phyloP scores from a whole-genome alignment of 2,113 vertebrate species.

The Notiomystis cincta region DNA sequence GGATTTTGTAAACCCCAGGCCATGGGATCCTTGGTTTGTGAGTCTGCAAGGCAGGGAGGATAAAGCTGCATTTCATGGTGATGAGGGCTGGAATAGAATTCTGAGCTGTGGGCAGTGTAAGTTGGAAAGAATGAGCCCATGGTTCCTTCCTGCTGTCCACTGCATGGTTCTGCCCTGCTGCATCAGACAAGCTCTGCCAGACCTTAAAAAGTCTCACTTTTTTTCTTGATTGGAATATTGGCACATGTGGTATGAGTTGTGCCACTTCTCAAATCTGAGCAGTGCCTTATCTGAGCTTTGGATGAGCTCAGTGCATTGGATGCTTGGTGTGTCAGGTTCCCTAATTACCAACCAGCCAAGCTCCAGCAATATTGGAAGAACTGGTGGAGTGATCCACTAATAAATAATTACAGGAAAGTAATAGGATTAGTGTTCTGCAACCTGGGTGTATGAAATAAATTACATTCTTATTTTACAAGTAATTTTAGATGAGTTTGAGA shows the following conservation, averaged over 20 bases:
- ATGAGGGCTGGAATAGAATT: background rate
- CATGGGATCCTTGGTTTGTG: background rate
- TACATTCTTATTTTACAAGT: background rate
- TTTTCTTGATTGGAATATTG: background rate
- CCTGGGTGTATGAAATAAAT: background rate
- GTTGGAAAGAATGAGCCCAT: background rate
- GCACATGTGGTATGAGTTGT: background rate
- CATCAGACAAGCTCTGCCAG: background rate
- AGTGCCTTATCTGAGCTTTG: background rate
- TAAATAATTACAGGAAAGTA: background rate
- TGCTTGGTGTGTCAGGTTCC: background rate
- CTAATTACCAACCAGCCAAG: background rate
- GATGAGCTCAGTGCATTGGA: background rate
- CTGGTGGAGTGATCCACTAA: background rate
- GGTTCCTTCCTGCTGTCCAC: background rate
- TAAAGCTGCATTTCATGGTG: background rate
- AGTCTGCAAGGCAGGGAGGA: background rate
- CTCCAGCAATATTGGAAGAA: background rate
- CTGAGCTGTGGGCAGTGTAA: background rate
- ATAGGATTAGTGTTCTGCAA: background rate
- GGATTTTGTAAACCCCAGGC: background rate
- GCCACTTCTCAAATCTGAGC: background rate
- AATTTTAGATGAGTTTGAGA: background rate
- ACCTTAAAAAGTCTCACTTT: background rate
- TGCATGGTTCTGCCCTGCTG: background rate